Evolutionary conservation across 2,113 vertebrate species (phyloP).

Genomic region (cattle (Bos taurus)): ARS-UCD2.0 NC_037336.1:61416501-61417000

Average conservation of each 20-base stretch:
- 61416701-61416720: background rate
- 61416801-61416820: conserved; percentile 38
- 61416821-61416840: conserved; percentile 8
- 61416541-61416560: conserved; percentile 9
- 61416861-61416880: conserved; percentile 42
- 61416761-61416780: conserved; percentile 6
- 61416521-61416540: background rate
- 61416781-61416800: conserved; percentile 42
- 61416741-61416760: background rate
- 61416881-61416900: conserved; percentile 24
- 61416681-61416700: background rate
- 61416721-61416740: background rate
- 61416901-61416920: background rate
- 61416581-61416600: background rate
- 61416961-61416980: background rate
- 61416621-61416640: background rate
- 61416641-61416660: background rate
- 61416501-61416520: background rate
- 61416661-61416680: background rate
- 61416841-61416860: conserved; percentile 10
- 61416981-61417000: background rate
- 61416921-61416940: background rate
- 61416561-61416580: background rate
- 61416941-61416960: background rate
- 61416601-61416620: background rate